Evolutionary conservation across 2,113 vertebrate genomes (phyloP).

Genomic region (human): GRCh38 chr7:53052001-53052500

Average conservation of each 20-base stretch:
- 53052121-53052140: neutral
- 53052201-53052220: neutral
- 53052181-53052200: neutral
- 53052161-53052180: neutral
- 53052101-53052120: neutral
- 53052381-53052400: neutral
- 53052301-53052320: neutral
- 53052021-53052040: neutral
- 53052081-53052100: neutral
- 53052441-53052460: neutral
- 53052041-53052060: neutral
- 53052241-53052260: fast-evolving
- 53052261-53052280: neutral
- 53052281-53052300: neutral
- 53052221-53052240: no score
- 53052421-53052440: neutral
- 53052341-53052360: neutral
- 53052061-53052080: neutral
- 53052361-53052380: neutral
- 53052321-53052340: neutral
- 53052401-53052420: neutral
- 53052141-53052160: neutral
- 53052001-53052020: neutral
- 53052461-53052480: neutral
- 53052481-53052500: neutral